phyloP scores from a whole-genome alignment of 2,888 invertebrate species.

The Epirrhoe tristata region DNA sequence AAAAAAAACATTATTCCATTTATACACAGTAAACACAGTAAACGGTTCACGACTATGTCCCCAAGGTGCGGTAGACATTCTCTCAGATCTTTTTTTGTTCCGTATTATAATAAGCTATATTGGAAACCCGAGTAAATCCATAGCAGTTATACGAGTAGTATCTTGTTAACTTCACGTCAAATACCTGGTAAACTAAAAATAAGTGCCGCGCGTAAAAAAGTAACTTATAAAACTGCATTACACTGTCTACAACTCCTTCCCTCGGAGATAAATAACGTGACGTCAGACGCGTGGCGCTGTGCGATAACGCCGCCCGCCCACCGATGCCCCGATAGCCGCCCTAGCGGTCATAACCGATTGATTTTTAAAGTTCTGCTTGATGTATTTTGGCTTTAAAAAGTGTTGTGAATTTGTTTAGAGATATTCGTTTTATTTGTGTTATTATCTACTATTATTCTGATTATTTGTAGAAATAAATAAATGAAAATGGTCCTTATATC shows the following conservation, averaged over 20 bases:
- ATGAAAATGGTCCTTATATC: too few relatives aligned
- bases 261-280: constrained; percentile 34
- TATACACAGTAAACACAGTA: too few relatives aligned
- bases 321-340: constrained; percentile 31
- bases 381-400: neutral
- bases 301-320: constrained; percentile 36
- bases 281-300: constrained; percentile 34
- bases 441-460: too few relatives aligned
- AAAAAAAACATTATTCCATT: too few relatives aligned
- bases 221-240: constrained; percentile 14
- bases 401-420: neutral
- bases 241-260: constrained; percentile 26
- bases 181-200: neutral
- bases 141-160: too few relatives aligned
- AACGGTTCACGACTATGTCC: too few relatives aligned
- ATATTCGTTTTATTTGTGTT: neutral
- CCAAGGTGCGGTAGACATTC: too few relatives aligned
- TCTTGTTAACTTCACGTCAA: too few relatives aligned
- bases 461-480: too few relatives aligned
- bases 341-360: constrained; percentile 28
- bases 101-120: too few relatives aligned
- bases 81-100: too few relatives aligned
- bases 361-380: constrained; percentile 19
- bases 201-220: constrained; percentile 4
- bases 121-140: too few relatives aligned